These are phyloP conservation scores for Ormia ochracea DNA, from an alignment of 2,888 invertebrate species.

Conservation along the genomic window DNA sequence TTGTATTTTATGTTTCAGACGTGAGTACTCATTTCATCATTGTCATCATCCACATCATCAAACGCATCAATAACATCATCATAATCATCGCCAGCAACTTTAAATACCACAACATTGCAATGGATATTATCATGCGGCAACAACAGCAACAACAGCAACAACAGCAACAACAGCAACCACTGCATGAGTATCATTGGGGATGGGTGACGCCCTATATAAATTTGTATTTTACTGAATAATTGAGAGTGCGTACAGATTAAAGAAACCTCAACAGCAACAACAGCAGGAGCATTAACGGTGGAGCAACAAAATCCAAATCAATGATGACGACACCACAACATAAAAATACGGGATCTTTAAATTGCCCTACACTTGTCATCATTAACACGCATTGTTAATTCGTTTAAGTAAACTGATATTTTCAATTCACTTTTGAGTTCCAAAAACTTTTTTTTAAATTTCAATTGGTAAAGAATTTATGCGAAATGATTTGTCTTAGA, in stretches of 20 bases:
- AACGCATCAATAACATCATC: constrained; percentile 34
- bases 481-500: too few relatives aligned
- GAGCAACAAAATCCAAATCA: constrained; percentile 6
- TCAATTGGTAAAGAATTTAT: too few relatives aligned
- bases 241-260: constrained; percentile 27
- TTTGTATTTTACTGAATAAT: constrained; percentile 34
- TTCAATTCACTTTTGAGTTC: too few relatives aligned
- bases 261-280: constrained; percentile 15
- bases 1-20: constrained; percentile 60
- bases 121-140: not conserved
- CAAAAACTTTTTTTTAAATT: too few relatives aligned
- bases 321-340: not conserved
- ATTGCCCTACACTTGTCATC: not conserved
- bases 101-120: not conserved
- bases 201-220: constrained; percentile 62
- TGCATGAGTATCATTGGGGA: constrained; percentile 33
- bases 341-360: not conserved
- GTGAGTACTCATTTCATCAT: constrained; percentile 61
- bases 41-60: constrained; percentile 41
- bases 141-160: too few relatives aligned
- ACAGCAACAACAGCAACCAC: not conserved
- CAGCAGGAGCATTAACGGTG: constrained; percentile 2
- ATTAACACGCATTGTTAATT: not conserved
- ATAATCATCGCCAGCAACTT: constrained; percentile 13
- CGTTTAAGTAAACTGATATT: too few relatives aligned